Evolutionary conservation across 2,113 vertebrate genomes (phyloP).

Genomic region (Amphilophus citrinellus): DNA sequence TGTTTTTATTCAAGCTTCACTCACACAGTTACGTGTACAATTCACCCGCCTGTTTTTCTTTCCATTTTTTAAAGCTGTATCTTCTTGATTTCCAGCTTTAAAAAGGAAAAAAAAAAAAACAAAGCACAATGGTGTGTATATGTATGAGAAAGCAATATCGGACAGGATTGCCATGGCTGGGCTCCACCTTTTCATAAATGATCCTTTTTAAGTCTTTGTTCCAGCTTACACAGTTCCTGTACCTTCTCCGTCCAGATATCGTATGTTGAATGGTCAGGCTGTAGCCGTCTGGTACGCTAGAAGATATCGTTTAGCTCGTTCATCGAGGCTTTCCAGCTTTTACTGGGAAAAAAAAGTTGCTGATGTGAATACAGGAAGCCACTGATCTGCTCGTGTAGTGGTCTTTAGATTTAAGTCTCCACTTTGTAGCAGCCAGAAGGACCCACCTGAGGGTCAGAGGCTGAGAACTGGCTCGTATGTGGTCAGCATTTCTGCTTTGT

Average conservation of each 20-base stretch:
- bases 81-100: neutral
- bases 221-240: no score
- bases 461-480: neutral
- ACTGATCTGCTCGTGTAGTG: neutral
- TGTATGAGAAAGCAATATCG: neutral
- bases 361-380: no score
- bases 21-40: neutral
- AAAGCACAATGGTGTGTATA: neutral
- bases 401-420: neutral
- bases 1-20: neutral
- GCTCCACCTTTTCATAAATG: no score
- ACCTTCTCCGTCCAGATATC: neutral
- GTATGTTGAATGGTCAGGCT: neutral
- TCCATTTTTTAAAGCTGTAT: neutral
- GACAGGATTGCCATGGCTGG: no score
- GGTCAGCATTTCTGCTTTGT: neutral
- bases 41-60: no score
- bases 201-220: no score
- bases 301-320: neutral
- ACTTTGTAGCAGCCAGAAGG: neutral
- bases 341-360: no score
- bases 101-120: neutral
- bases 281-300: neutral
- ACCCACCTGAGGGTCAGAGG: neutral
- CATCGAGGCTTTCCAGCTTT: no score